Evolutionary conservation across 2,888 invertebrate genomes (phyloP), one percentile per base, ranked within the genome.

Genomic region (Drosophila nigricruria): DNA sequence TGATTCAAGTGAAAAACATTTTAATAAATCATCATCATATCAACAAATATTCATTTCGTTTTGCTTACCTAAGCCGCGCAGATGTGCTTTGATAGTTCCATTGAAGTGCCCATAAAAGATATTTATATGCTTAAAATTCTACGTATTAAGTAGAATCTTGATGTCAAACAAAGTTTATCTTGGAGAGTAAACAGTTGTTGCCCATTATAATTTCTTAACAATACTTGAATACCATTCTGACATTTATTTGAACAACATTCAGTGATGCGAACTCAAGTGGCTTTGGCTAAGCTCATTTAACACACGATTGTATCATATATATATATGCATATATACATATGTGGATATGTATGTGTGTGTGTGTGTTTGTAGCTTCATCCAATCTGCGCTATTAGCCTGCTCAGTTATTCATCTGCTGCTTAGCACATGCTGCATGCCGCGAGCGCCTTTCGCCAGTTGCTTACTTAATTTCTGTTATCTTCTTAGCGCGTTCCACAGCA

Each of bases 381-480:
- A 70, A 80, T 82, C 58, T 58, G 38, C 38, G 63, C 66, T 59
- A 70, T 87, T 84, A 62, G 56, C 58, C 61, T 57, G 32, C 58
- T 76, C 65, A 59, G 40, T 70, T 73, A 74, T 80, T 70, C 77
- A 72, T 59, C 49, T 64, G 61, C 43, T 50, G 47, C 67, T 79
- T 79, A 64, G 57, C 50, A 34, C 45, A 60, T 42, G 57, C 70
- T 34, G 57, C 59, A 38, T 42, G 36, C 67, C 23, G 47, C 47
- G 30, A 25, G 58, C 45, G 34, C 34, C 54, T 56, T 52, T 59
- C 50, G 32, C 10, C 52, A 42, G 30, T 45, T 50, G 25, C 47
- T 59, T 65, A 68, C 74, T 73, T 81, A 69, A 79, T 79, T 74
- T 84, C 60, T 72, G 72, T 82, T 85, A 84, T 84, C 69, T 69